Evolutionary conservation across 2,113 vertebrate species (phyloP).

Genomic region (Ciconia boyciana): DNA sequence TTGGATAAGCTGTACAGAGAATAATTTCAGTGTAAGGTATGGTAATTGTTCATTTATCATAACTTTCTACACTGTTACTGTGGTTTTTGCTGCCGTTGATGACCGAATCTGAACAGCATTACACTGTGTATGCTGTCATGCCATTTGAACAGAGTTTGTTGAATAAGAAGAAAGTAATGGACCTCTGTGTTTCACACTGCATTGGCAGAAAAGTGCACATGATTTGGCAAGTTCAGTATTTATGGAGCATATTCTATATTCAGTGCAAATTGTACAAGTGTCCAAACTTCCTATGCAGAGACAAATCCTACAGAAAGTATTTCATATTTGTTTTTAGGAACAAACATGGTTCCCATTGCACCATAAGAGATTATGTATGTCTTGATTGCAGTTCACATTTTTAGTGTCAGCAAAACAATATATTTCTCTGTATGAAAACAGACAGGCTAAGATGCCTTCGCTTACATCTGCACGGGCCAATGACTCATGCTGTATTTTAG

Average conservation of each 20-base stretch:
- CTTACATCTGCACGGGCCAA: neutral
- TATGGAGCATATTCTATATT: neutral
- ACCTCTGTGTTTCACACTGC: neutral
- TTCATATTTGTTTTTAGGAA: neutral
- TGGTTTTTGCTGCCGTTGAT: neutral
- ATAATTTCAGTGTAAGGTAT: neutral
- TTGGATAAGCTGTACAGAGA: neutral
- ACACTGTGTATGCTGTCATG: neutral
- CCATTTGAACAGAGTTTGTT: fast-evolving
- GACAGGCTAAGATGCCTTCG: neutral
- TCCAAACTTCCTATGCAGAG: neutral
- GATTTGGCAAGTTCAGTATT: neutral
- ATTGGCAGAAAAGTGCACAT: neutral
- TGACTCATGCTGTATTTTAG: neutral
- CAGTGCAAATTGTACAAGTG: neutral
- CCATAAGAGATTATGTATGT: neutral
- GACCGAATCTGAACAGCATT: neutral
- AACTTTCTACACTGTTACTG: neutral
- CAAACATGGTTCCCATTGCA: neutral
- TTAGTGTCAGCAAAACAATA: neutral
- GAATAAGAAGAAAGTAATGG: neutral
- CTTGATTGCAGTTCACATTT: neutral
- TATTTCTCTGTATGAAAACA: conserved; percentile 21
- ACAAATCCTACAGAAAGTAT: neutral
- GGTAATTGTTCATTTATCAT: neutral